A percentile compares a stretch with the other conserved stretches of the same genome.
phyloP scores from a whole-genome alignment of 2,113 vertebrate genomes.

The Gopherus flavomarginatus region DNA sequence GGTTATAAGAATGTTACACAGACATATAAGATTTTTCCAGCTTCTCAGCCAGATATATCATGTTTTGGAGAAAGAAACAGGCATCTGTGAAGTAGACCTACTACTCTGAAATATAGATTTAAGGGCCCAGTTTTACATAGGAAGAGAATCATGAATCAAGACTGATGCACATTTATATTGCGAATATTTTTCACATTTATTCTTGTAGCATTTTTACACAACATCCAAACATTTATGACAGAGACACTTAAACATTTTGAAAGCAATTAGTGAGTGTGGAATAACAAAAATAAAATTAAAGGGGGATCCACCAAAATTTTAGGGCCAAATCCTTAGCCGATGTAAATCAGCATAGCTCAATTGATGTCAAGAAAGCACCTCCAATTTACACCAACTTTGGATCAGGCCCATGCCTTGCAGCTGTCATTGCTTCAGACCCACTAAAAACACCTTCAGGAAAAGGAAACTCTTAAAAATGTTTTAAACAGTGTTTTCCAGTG shows the following conservation, averaged over 20 bases:
- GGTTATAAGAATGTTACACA: constrained; percentile 78
- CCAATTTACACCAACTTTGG: neutral
- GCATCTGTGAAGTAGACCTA: constrained; percentile 51
- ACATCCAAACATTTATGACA: neutral
- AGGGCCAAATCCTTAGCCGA: neutral
- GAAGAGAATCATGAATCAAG: constrained; percentile 28
- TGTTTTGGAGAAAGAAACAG: constrained; percentile 64
- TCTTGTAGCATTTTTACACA: constrained; percentile 35
- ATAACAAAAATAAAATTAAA: neutral
- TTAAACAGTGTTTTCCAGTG: neutral
- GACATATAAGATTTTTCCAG: constrained; percentile 78
- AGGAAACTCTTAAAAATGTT: neutral
- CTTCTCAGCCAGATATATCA: constrained; percentile 70
- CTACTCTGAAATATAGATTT: constrained; percentile 19
- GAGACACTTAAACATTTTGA: neutral
- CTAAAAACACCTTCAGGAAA: neutral
- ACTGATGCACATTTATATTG: constrained; percentile 30
- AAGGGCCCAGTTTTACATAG: constrained; percentile 25
- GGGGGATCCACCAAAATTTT: neutral
- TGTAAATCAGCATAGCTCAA: neutral
- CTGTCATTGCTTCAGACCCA: neutral
- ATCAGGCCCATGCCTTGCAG: neutral
- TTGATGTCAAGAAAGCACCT: neutral
- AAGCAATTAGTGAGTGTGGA: neutral
- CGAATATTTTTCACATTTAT: constrained; percentile 29